Percentiles rank a stretch among this genome's conserved stretches.
These are phyloP conservation scores for Embiotoca jacksoni DNA, from an alignment of 2,113 vertebrate species.

Conservation along the genomic window DNA sequence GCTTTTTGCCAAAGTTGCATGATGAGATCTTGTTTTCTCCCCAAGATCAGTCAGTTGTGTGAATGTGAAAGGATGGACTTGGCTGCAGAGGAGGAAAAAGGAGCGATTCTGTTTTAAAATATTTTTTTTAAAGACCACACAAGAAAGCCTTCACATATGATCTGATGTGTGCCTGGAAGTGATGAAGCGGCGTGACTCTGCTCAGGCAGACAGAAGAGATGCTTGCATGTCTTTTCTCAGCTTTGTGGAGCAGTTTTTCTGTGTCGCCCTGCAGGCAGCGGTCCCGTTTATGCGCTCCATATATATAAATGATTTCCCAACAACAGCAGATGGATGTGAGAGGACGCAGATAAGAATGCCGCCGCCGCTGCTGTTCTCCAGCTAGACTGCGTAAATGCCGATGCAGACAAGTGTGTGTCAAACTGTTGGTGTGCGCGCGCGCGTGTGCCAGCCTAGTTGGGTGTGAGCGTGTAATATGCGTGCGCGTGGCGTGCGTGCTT, in stretches of 20 bases:
- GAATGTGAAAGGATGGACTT: neutral
- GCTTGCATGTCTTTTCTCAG: slow-evolving; percentile 12
- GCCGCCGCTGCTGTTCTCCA: neutral
- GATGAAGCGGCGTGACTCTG: slow-evolving; percentile 4
- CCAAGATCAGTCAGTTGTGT: neutral
- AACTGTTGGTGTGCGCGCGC: slow-evolving; percentile 38
- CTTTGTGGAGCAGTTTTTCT: neutral
- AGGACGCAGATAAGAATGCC: neutral
- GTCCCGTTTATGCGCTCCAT: neutral
- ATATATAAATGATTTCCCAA: neutral
- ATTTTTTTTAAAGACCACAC: slow-evolving; percentile 4
- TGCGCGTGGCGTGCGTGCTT: slow-evolving; percentile 7
- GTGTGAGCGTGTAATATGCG: neutral
- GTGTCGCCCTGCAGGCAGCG: slow-evolving; percentile 8
- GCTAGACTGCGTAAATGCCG: slow-evolving; percentile 33
- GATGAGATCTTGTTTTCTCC: neutral
- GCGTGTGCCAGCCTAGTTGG: neutral
- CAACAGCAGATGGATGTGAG: neutral
- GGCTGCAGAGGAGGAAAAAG: neutral
- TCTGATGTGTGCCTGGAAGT: slow-evolving; percentile 30
- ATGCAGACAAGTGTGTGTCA: slow-evolving; percentile 52
- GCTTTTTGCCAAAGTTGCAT: slow-evolving; percentile 56
- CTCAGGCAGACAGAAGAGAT: neutral
- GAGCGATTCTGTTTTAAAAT: neutral
- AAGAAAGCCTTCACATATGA: slow-evolving; percentile 7